These are phyloP conservation scores for Volucella inflata DNA, from an alignment of 2,888 invertebrate genomes.

Conservation along the genomic window DNA sequence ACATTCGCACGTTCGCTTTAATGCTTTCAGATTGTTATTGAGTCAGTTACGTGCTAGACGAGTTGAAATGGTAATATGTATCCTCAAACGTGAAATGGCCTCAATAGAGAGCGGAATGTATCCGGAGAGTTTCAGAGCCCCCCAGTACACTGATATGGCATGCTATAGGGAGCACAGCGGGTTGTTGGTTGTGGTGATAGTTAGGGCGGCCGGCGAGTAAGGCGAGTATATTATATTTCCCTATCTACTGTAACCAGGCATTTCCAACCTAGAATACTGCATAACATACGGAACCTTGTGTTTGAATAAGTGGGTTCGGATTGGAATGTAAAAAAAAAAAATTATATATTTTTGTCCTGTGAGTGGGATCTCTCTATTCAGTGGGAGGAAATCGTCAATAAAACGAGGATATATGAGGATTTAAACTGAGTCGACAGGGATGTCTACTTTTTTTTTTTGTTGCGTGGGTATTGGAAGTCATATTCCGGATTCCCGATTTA, in stretches of 20 bases:
- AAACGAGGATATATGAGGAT: neutral
- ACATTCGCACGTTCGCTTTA: conserved; percentile 44
- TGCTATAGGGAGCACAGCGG: too few relatives aligned
- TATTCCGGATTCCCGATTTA: neutral
- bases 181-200: too few relatives aligned
- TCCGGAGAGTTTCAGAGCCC: neutral
- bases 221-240: conserved; percentile 2
- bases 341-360: too few relatives aligned
- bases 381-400: conserved; percentile 6
- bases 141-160: neutral
- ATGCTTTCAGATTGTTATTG: conserved; percentile 59
- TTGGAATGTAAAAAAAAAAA: too few relatives aligned
- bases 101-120: conserved; percentile 37
- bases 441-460: neutral
- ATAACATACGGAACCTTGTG: neutral
- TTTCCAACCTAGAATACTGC: conserved; percentile 19
- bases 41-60: conserved; percentile 51
- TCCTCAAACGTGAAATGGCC: conserved; percentile 59
- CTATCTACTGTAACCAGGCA: neutral
- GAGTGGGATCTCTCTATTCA: neutral
- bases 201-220: too few relatives aligned
- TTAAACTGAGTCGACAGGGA: neutral
- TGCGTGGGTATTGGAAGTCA: too few relatives aligned
- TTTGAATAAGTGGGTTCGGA: neutral
- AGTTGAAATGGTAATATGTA: conserved; percentile 48